Evolutionary conservation across 2,888 invertebrate species (phyloP), one percentile per base, ranked within the genome.

Genomic region (Mactromeris polynyma): DNA sequence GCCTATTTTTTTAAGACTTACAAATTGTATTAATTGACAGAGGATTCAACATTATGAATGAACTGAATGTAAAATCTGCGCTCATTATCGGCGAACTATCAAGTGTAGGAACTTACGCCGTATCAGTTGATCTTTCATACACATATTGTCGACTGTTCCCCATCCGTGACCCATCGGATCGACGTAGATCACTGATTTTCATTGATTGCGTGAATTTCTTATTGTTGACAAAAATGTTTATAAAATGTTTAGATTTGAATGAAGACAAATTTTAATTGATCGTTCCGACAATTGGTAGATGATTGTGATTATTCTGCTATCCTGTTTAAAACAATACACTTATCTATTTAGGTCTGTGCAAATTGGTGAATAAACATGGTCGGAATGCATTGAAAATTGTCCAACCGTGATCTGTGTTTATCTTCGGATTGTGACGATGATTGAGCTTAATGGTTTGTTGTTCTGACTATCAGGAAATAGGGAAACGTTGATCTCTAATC

Each of bases 151-250:
- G 58, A 58, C 17, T n/a, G 33, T 78, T 69, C 36, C 38, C 88
- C 88, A 83, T 78, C 88, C 79, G 31, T 88, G 40, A 81, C 81
- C 51, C 11, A 14, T 26, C 31, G 11, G 85, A 82, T 85, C 17
- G 79, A 46, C 82, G 40, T 26, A 81, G 88, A 42, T 88, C 85
- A 82, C 40, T 36, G 58, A 42, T 9, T 64, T n/a, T 40, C 31
- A 78, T 88, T 78, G 51, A 64, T 77, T 14, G 54, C 77, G 64
- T 80, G 73, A 36, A 33, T 73, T 21, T 73, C 36, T 31, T 82
- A 79, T 88, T 88, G 88, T 88, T 85, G 64, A 82, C 88, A 85
- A 79, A 82, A 64, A 85, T 85, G 84, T 78, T 78, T 78, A 54
- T 54, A 73, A 79, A 38, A 54, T 54, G 54, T 73, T 33, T 21